phyloP scores from a whole-genome alignment of 2,113 vertebrate genomes.

The Bucco capensis region DNA sequence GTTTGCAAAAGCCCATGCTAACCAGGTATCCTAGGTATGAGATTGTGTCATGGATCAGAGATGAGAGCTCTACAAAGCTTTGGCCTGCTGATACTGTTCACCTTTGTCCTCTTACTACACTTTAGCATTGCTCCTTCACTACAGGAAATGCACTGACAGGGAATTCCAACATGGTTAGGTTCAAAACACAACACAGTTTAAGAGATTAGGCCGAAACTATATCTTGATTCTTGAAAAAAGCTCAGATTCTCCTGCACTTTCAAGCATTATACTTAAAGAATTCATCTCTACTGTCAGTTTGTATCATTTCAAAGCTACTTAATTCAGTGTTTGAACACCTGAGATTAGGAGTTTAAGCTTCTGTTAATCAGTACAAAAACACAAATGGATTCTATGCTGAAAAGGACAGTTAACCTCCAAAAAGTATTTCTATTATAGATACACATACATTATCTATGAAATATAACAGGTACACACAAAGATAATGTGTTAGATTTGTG shows the following conservation, averaged over 20 bases:
- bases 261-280: fast-evolving
- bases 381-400: neutral
- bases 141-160: neutral
- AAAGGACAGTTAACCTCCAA: neutral
- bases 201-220: neutral
- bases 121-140: neutral
- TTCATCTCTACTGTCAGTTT: neutral
- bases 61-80: neutral
- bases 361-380: neutral
- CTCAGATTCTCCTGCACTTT: neutral
- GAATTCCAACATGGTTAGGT: neutral
- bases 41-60: fast-evolving
- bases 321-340: neutral
- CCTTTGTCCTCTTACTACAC: neutral
- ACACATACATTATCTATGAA: neutral
- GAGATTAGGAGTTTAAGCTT: neutral
- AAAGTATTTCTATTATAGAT: neutral
- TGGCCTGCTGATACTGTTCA: neutral
- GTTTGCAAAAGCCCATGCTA: neutral
- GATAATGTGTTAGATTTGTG: no score
- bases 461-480: neutral
- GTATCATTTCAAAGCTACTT: neutral
- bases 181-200: neutral
- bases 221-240: fast-evolving
- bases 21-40: neutral